Base-by-base conservation (phyloP, 2,888 invertebrate species). In the Chorisops tibialis region DNA sequence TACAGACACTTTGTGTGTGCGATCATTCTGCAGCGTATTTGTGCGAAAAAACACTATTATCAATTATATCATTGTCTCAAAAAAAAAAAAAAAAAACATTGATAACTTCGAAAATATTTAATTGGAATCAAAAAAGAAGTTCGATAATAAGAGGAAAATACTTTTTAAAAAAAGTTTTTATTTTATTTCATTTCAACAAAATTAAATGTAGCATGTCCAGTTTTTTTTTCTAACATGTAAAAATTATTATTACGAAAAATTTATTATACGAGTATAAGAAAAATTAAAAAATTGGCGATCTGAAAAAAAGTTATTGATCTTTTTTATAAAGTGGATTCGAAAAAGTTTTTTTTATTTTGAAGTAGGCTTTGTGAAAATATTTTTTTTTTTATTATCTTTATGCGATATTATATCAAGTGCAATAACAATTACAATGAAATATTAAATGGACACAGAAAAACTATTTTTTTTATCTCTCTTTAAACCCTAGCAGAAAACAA, bases 221-320 rank as follows among this genome's bases (percentile, higher is more conserved):
- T 41, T 6, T 14, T 41, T 14, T 14, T 6, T 14, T 14, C 16
- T 41, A 6, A 14, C 3, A 14, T 9, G 7, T n/a, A 41, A 41
- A 6, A 41, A 41, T 41, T 14, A n/a, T n/a, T n/a, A n/a, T n/a
- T n/a, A n/a, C n/a, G n/a, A 41, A 14, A 41, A 41, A 16, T 4
- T 41, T 41, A 41, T n/a, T 41, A n/a, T 41, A 11, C 41, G 24
- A 24, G n/a, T n/a, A n/a, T n/a, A n/a, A n/a, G n/a, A 24, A 24
- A 5, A 7, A 24, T 4, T 24, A 7, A 56, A 54, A 56, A 56
- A 56, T 45, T 56, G 43, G 56, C 56, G 43, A 14, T 45, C 11
- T 30, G 56, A 56, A 56, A 56, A 43, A 56, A 56, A 56, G 56
- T 56, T 56, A 43, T 56, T 24, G 24, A 24, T 24, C 24, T n/a